These are phyloP conservation scores for Leptobrachium ailaonicum DNA, from an alignment of 2,113 vertebrate genomes.

Conservation along the genomic window DNA sequence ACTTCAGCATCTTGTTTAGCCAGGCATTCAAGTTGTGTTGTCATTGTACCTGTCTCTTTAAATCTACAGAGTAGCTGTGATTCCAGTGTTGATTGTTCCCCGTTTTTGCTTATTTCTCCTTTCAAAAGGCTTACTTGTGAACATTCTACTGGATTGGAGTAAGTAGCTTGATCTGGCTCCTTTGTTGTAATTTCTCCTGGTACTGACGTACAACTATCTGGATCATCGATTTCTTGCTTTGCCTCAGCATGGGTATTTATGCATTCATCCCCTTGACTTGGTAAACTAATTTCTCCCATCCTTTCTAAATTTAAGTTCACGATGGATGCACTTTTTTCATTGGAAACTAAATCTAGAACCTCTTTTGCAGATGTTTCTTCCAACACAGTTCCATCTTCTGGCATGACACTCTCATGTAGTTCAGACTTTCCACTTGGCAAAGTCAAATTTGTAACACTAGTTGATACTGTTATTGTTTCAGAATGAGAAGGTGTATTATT, in stretches of 20 bases:
- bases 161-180: neutral
- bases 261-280: conserved; percentile 1
- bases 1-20: conserved; percentile 81
- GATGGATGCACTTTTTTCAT: neutral
- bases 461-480: neutral
- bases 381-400: conserved; percentile 53
- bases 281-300: neutral
- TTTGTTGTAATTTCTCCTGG: conserved; percentile 2
- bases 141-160: neutral
- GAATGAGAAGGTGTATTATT: neutral
- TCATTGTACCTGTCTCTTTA: conserved; percentile 82
- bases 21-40: conserved; percentile 59
- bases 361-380: conserved; percentile 42
- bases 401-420: conserved; percentile 51
- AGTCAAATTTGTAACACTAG: conserved; percentile 45
- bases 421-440: conserved; percentile 49
- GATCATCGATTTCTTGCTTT: neutral
- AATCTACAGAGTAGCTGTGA: conserved; percentile 55
- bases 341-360: neutral
- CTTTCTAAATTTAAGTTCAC: neutral
- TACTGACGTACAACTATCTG: neutral
- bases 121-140: neutral
- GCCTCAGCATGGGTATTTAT: neutral
- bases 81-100: neutral
- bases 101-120: conserved; percentile 12